Evolutionary conservation across 1,140 invertebrate species (phyloP).

Genomic region (Brachionus rotundiformis): DNA sequence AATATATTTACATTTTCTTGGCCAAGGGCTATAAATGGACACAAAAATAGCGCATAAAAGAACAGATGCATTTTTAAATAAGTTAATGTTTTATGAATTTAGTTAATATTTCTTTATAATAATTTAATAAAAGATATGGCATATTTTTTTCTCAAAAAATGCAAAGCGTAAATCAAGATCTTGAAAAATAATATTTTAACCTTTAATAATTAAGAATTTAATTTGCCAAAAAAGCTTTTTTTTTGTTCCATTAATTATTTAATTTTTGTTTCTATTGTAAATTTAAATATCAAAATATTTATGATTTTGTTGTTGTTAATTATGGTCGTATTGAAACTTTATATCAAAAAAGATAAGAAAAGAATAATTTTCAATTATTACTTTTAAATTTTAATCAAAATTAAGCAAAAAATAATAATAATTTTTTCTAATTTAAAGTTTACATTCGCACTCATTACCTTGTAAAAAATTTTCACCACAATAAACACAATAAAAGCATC

Average conservation of each 20-base stretch:
- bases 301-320: neutral
- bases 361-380: neutral
- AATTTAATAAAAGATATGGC: no score
- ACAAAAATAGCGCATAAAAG: neutral
- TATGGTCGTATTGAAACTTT: neutral
- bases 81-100: no score
- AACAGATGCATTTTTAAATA: neutral
- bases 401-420: no score
- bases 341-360: neutral
- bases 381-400: no score
- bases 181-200: neutral
- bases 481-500: neutral
- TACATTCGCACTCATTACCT: neutral
- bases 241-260: no score
- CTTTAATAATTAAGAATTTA: neutral
- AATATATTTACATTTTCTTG: conserved; percentile 5
- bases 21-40: neutral
- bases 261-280: neutral
- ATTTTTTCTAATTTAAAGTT: neutral
- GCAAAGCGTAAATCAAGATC: neutral
- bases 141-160: neutral
- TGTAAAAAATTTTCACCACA: neutral
- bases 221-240: neutral
- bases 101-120: no score
- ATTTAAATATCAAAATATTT: neutral